Conservation (phyloP, 2,888 invertebrate genomes). For the Eledona agricola region DNA sequence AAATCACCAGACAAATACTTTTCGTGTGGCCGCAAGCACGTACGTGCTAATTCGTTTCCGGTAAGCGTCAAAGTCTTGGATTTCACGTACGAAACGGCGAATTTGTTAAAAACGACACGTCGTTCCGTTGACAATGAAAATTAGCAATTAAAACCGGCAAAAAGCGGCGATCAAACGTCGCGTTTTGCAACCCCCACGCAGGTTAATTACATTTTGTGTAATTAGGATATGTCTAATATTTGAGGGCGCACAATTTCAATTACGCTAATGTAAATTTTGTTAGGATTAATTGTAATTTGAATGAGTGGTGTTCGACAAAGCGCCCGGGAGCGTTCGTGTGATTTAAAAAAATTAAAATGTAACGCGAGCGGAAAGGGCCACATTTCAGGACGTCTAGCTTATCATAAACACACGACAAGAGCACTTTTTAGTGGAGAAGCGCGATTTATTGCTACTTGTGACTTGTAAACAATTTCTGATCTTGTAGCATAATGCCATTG, state of each 20-base stretch:
- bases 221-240: conserved; percentile 29
- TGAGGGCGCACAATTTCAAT: conserved; percentile 21
- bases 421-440: conserved; percentile 7
- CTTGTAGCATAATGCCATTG: conserved; percentile 3
- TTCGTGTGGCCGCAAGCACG: conserved; percentile 18
- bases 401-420: conserved; percentile 10
- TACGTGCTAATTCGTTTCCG: conserved; percentile 16
- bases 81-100: no score
- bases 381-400: conserved; percentile 3
- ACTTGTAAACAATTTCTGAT: conserved; percentile 15
- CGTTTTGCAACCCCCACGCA: conserved; percentile 5
- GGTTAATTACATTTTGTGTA: conserved; percentile 27
- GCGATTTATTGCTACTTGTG: conserved; percentile 13
- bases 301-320: conserved; percentile 13
- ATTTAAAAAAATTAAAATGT: conserved; percentile 26
- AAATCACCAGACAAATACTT: conserved; percentile 22
- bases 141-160: conserved; percentile 10
- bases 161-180: background rate
- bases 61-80: no score
- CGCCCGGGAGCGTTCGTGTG: conserved; percentile 17
- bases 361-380: no score
- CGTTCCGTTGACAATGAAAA: conserved; percentile 4
- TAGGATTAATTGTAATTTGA: conserved; percentile 25
- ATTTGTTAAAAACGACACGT: no score
- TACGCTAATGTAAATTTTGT: conserved; percentile 28